Evolutionary conservation across 2,797 vertebrate genomes (phyloP).

Genomic region (Chaunax sp.): DNA sequence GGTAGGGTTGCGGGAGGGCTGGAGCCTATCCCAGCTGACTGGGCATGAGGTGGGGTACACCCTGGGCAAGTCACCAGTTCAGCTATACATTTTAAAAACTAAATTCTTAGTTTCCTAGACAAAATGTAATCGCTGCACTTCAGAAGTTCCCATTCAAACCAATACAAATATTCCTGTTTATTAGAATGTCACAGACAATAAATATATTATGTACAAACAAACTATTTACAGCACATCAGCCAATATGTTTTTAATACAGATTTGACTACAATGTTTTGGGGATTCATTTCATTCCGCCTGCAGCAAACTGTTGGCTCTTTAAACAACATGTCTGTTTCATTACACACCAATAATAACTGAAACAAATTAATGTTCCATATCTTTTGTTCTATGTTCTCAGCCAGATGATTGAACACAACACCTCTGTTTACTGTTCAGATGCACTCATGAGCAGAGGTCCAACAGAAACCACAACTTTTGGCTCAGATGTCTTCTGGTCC

Average conservation of each 20-base stretch:
- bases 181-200: neutral
- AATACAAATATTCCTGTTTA: too few species aligned
- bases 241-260: conserved; percentile 9
- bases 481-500: neutral
- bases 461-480: conserved; percentile 45
- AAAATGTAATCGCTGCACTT: too few species aligned
- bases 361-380: neutral
- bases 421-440: neutral
- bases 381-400: neutral
- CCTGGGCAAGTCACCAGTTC: too few species aligned
- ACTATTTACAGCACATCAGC: conserved; percentile 8
- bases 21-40: too few species aligned
- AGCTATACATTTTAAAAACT: too few species aligned
- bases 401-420: neutral
- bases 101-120: too few species aligned
- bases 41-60: too few species aligned
- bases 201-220: neutral
- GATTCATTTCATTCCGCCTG: neutral
- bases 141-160: too few species aligned
- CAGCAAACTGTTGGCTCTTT: neutral
- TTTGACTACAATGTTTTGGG: conserved; percentile 10
- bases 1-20: too few species aligned
- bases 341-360: neutral
- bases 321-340: neutral
- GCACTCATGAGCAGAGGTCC: conserved; percentile 31